Percentiles rank a stretch among this genome's conserved stretches.
phyloP scores from a whole-genome alignment of 2,888 invertebrate genomes.

The Rotaria sp. region DNA sequence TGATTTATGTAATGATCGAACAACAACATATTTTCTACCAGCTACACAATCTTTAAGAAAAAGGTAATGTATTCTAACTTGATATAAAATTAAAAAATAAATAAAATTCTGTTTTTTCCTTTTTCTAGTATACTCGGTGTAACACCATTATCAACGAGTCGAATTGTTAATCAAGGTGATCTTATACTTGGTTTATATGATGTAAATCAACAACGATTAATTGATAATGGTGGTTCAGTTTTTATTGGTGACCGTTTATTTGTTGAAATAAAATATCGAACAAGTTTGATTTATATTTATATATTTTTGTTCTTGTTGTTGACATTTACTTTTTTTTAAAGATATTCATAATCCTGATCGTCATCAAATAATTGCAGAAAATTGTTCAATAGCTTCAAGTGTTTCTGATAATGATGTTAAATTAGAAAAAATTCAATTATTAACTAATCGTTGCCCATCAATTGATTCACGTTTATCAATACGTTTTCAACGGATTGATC shows the following conservation, averaged over 20 bases:
- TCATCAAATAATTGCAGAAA: constrained; percentile 25
- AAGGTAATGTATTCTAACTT: background rate
- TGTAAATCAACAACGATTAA: constrained; percentile 20
- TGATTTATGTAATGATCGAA: background rate
- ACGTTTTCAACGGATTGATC: constrained; percentile 29
- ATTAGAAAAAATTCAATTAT: constrained; percentile 22
- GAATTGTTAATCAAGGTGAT: constrained; percentile 29
- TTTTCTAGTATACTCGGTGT: background rate
- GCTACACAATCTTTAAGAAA: background rate
- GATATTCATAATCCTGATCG: background rate
- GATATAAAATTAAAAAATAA: too few relatives aligned
- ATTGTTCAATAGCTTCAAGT: constrained; percentile 28
- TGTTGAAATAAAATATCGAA: constrained; percentile 32
- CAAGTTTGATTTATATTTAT: background rate
- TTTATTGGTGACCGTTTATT: constrained; percentile 36
- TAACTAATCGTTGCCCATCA: constrained; percentile 22
- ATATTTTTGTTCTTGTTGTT: too few relatives aligned
- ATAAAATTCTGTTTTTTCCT: background rate
- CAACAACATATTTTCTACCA: background rate
- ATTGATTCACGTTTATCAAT: background rate
- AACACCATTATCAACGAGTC: background rate
- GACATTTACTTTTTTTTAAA: background rate
- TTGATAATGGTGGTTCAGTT: constrained; percentile 30
- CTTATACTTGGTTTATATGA: constrained; percentile 33
- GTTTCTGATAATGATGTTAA: constrained; percentile 18